A percentile compares a stretch with the other conserved stretches of the same genome.
phyloP scores from a whole-genome alignment of 2,113 vertebrate species.

The Apodemus speciosus region DNA sequence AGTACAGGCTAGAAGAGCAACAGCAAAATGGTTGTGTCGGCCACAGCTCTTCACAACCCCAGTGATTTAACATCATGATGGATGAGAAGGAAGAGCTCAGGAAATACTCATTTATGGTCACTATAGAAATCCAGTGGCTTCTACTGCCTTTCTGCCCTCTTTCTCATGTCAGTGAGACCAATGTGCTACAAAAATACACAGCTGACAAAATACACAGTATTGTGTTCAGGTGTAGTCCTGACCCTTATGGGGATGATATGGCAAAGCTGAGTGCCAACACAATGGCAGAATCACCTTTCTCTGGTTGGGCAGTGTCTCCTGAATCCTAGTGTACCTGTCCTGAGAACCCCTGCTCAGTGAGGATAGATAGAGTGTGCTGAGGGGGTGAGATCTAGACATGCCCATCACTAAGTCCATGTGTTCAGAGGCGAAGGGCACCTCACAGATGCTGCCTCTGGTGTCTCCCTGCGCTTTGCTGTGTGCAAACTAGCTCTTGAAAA shows the following conservation, averaged over 20 bases:
- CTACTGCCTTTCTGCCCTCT: neutral
- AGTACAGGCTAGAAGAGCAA: neutral
- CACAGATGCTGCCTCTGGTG: slow-evolving; percentile 1
- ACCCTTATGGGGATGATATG: neutral
- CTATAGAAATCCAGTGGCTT: neutral
- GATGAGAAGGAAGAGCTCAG: neutral
- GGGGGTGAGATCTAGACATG: neutral
- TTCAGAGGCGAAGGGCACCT: neutral
- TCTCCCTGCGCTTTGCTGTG: neutral
- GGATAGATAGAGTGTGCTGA: neutral
- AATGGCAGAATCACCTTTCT: neutral
- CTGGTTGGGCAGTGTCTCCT: neutral
- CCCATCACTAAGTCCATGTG: neutral
- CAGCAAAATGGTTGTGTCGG: neutral
- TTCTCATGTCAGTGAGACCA: neutral
- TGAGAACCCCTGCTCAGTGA: neutral
- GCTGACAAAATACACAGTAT: neutral
- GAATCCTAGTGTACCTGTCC: neutral
- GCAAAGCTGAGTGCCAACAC: neutral
- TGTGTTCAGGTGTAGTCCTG: neutral
- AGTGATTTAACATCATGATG: neutral
- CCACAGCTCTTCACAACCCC: neutral
- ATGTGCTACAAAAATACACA: neutral
- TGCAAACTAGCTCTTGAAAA: slow-evolving; percentile 45
- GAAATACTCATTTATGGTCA: neutral